Conservation (phyloP, 1,140 invertebrate species). For the Temnothorax nylanderi region DNA sequence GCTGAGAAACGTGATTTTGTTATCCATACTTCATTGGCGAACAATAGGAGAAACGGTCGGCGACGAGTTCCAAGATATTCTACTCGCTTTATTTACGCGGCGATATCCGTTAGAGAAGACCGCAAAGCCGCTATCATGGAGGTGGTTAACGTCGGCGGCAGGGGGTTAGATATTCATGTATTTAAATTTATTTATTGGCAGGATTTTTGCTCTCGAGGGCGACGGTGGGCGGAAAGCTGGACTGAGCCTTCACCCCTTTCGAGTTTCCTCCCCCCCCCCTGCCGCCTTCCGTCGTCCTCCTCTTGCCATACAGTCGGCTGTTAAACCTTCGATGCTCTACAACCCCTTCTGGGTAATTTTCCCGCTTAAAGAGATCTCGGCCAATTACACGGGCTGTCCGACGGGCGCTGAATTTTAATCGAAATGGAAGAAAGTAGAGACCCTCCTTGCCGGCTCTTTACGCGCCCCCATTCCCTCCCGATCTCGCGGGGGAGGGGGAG, state of each 20-base stretch:
- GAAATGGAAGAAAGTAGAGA: conserved; percentile 75
- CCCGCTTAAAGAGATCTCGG: conserved; percentile 83
- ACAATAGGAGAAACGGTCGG: background rate
- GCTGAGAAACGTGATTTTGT: background rate
- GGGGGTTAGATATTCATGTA: conserved; percentile 83
- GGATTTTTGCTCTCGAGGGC: conserved; percentile 78
- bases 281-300: background rate
- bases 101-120: conserved; percentile 61
- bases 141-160: conserved; percentile 37
- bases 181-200: conserved; percentile 85
- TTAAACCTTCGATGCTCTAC: conserved; percentile 77
- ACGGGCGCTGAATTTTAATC: conserved; percentile 84
- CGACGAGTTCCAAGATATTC: conserved; percentile 1
- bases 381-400: conserved; percentile 83
- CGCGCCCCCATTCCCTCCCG: background rate
- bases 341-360: conserved; percentile 84
- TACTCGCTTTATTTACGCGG: conserved; percentile 23
- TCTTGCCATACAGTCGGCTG: conserved; percentile 51
- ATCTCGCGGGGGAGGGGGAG: no score
- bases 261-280: conserved; percentile 17
- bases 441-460: conserved; percentile 67
- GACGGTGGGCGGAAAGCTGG: conserved; percentile 60
- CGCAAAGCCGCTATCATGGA: conserved; percentile 63
- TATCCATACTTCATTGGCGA: background rate
- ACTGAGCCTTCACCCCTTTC: conserved; percentile 18